A percentile compares a stretch with the other conserved stretches of the same genome.
phyloP scores from a whole-genome alignment of 2,113 vertebrate genomes.

The Microtus montanus region DNA sequence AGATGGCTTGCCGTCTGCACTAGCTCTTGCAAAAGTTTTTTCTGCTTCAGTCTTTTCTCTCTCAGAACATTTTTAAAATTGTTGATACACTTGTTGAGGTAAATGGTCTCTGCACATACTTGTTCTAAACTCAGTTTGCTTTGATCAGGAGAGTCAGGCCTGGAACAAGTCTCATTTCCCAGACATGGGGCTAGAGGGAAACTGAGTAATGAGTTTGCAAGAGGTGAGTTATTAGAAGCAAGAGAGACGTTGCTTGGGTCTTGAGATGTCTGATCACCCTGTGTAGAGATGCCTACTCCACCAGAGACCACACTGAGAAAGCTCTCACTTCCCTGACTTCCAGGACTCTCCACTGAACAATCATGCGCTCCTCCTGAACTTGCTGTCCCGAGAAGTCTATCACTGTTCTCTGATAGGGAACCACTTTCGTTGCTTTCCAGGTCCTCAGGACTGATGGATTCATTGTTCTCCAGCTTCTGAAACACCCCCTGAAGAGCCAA shows the following conservation, averaged over 20 bases:
- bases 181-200: constrained; percentile 56
- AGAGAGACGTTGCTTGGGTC: constrained; percentile 72
- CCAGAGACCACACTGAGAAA: constrained; percentile 79
- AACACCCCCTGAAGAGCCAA: constrained; percentile 93
- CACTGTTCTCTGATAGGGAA: constrained; percentile 84
- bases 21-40: constrained; percentile 90
- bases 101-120: constrained; percentile 89
- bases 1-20: constrained; percentile 89
- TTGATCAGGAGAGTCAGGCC: constrained; percentile 74
- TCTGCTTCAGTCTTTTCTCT: constrained; percentile 92
- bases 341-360: constrained; percentile 84
- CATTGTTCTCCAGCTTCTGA: constrained; percentile 89
- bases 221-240: constrained; percentile 68
- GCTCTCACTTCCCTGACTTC: constrained; percentile 85
- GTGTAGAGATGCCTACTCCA: constrained; percentile 65
- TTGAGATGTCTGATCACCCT: constrained; percentile 71
- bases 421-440: constrained; percentile 84
- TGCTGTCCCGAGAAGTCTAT: constrained; percentile 75
- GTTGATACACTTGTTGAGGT: constrained; percentile 93
- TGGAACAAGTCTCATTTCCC: constrained; percentile 54
- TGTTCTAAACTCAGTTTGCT: constrained; percentile 86
- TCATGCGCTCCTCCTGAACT: constrained; percentile 82
- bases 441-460: constrained; percentile 82
- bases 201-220: constrained; percentile 60
- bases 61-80: constrained; percentile 95